phyloP scores from a whole-genome alignment of 2,797 vertebrate species.

The Parotocinclus haroldoi region DNA sequence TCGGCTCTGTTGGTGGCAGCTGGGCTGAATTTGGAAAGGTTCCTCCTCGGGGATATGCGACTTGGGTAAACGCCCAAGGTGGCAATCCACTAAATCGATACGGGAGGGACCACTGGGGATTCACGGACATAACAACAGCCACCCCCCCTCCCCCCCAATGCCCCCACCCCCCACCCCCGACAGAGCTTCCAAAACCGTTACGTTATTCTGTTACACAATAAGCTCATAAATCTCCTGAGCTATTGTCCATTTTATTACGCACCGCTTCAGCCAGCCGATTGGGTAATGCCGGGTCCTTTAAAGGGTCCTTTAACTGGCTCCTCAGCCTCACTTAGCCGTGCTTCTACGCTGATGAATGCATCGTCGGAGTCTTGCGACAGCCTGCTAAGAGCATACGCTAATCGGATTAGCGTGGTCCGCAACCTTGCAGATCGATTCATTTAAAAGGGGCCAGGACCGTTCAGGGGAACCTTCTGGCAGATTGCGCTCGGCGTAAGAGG shows the following conservation, averaged over 20 bases:
- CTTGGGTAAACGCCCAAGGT: not conserved
- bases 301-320: slow-evolving; percentile 43
- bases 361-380: slow-evolving; percentile 33
- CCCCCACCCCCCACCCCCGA: no score
- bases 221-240: slow-evolving; percentile 34
- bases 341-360: slow-evolving; percentile 47
- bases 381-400: slow-evolving; percentile 41
- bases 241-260: slow-evolving; percentile 25
- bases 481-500: slow-evolving; percentile 24
- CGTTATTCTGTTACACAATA: no score
- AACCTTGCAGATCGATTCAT: slow-evolving; percentile 47
- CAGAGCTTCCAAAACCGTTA: not conserved
- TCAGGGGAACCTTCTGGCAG: slow-evolving; percentile 24
- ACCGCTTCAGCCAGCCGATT: slow-evolving; percentile 31
- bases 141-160: no score
- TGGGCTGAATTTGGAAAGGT: not conserved
- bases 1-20: not conserved
- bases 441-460: slow-evolving; percentile 34
- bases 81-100: slow-evolving; percentile 10
- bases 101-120: not conserved
- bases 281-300: slow-evolving; percentile 35
- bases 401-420: slow-evolving; percentile 49
- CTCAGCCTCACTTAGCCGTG: slow-evolving; percentile 24
- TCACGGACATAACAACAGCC: not conserved
- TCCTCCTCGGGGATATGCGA: not conserved